These are phyloP conservation scores for Polymixis flavicincta DNA, from an alignment of 2,888 invertebrate species.

Conservation along the genomic window DNA sequence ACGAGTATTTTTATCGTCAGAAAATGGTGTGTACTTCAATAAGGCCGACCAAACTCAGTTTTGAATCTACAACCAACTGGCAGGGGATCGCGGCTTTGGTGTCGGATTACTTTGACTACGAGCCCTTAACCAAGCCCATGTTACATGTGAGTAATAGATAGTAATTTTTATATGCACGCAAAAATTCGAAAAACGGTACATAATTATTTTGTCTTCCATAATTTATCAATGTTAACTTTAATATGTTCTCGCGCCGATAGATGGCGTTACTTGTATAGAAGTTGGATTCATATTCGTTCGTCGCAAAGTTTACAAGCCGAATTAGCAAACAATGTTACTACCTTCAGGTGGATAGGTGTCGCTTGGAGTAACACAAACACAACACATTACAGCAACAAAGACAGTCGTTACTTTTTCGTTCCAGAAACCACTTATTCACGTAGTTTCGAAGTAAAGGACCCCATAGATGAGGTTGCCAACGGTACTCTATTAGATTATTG, in stretches of 20 bases:
- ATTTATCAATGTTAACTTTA: not conserved
- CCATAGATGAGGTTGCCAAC: too few species aligned
- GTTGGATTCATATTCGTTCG: too few species aligned
- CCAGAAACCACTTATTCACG: not conserved
- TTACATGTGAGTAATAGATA: constrained; percentile 91
- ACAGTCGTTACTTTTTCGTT: not conserved
- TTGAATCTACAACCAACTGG: constrained; percentile 93
- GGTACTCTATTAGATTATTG: too few species aligned
- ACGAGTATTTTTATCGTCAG: constrained; percentile 83
- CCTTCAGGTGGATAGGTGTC: constrained; percentile 11
- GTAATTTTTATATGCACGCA: not conserved
- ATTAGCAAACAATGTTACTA: not conserved
- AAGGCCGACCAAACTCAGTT: constrained; percentile 94
- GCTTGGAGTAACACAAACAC: constrained; percentile 14
- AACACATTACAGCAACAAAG: not conserved
- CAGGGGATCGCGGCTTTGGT: constrained; percentile 94
- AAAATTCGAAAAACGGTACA: not conserved
- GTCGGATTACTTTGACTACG: constrained; percentile 94
- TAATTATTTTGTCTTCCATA: not conserved
- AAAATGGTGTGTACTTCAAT: constrained; percentile 97
- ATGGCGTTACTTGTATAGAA: constrained; percentile 66
- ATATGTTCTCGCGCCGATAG: constrained; percentile 62
- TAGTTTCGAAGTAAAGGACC: too few species aligned
- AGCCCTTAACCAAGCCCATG: constrained; percentile 92
- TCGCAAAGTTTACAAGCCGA: not conserved